Percentiles rank a stretch among this genome's conserved stretches.
These are phyloP conservation scores for Darevskia nairensis DNA, from an alignment of 2,797 vertebrate genomes.

Conservation along the genomic window DNA sequence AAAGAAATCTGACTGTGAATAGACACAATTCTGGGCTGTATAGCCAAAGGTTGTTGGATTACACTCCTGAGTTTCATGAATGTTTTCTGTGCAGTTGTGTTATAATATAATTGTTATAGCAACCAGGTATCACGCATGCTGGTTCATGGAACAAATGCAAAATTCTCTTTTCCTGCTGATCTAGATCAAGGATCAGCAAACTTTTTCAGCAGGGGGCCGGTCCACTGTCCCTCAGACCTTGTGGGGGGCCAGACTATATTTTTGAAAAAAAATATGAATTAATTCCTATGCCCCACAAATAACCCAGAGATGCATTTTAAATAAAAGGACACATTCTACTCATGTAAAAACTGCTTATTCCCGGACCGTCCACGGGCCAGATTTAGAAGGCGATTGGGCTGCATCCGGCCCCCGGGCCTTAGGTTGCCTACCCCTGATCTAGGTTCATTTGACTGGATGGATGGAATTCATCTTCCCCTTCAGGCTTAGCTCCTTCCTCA, in stretches of 20 bases:
- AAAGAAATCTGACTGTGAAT: neutral
- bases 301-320: no score
- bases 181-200: neutral
- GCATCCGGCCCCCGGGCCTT: no score
- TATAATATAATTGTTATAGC: neutral
- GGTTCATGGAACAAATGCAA: neutral
- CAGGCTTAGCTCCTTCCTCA: neutral
- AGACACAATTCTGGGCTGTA: neutral
- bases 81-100: no score
- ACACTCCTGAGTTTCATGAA: neutral
- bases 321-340: no score
- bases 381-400: no score
- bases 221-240: no score
- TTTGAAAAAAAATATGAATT: no score
- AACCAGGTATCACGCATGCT: neutral
- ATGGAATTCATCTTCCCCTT: neutral
- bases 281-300: no score
- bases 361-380: accelerated
- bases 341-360: no score
- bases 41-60: neutral
- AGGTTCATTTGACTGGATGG: neutral
- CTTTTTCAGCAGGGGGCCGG: no score
- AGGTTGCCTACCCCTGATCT: neutral
- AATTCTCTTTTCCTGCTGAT: neutral
- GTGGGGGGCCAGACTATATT: no score